These are phyloP conservation scores for Drosophila neutralis DNA, from an alignment of 2,888 invertebrate species.

Conservation along the genomic window DNA sequence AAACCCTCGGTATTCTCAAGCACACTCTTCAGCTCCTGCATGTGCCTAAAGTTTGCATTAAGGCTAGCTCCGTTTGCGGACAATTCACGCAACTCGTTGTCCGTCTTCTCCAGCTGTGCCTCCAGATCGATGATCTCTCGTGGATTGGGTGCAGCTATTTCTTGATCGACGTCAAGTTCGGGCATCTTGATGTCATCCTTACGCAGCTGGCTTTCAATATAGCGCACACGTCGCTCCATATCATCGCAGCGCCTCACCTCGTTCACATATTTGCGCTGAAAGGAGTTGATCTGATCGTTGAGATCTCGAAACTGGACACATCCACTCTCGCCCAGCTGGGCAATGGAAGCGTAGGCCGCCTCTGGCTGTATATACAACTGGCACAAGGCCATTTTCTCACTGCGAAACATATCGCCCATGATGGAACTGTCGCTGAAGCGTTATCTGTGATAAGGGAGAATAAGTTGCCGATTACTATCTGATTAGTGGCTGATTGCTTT, in stretches of 20 bases:
- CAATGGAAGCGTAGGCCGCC: slow-evolving; percentile 96
- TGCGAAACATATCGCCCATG: slow-evolving; percentile 94
- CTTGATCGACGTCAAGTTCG: slow-evolving; percentile 87
- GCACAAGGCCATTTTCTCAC: slow-evolving; percentile 95
- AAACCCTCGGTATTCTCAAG: slow-evolving; percentile 93
- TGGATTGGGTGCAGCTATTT: slow-evolving; percentile 90
- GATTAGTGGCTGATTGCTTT: slow-evolving; percentile 50
- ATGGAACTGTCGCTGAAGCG: slow-evolving; percentile 33
- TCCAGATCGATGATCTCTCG: slow-evolving; percentile 91
- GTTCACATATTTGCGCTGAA: slow-evolving; percentile 93
- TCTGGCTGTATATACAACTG: slow-evolving; percentile 98
- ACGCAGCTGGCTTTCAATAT: slow-evolving; percentile 91
- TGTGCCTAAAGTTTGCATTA: slow-evolving; percentile 95
- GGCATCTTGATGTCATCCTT: slow-evolving; percentile 90
- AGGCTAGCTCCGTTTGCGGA: slow-evolving; percentile 96
- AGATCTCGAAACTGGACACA: slow-evolving; percentile 98
- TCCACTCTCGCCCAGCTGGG: slow-evolving; percentile 97
- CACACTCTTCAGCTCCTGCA: slow-evolving; percentile 96
- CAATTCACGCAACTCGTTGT: slow-evolving; percentile 96
- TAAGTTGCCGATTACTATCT: slow-evolving; percentile 49
- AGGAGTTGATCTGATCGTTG: slow-evolving; percentile 91
- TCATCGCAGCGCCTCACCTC: slow-evolving; percentile 94
- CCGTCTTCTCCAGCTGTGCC: slow-evolving; percentile 97
- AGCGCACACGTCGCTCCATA: slow-evolving; percentile 92
- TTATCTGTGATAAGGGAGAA: slow-evolving; percentile 45